These are phyloP conservation scores for Nematostella vectensis DNA, from an alignment of 92 coral and sea anemone genomes.

Conservation along the genomic window DNA sequence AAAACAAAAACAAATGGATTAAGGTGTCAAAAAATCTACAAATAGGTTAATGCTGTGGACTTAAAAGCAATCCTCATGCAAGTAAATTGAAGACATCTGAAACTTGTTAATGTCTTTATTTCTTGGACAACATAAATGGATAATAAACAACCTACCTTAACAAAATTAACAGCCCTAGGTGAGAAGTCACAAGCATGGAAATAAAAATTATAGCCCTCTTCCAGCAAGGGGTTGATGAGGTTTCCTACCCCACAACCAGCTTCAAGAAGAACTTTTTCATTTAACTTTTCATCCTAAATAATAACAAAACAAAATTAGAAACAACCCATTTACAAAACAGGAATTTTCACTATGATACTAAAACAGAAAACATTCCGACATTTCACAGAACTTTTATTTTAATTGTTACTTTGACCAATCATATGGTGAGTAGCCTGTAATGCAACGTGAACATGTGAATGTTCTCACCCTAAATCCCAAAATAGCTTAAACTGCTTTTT, in stretches of 20 bases:
- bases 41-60: too few species aligned
- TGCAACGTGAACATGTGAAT: too few species aligned
- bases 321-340: not conserved
- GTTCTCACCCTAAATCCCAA: too few species aligned
- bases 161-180: constrained; percentile 86
- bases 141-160: constrained; percentile 62
- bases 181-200: constrained; percentile 98
- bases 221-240: constrained; percentile 77
- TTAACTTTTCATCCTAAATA: constrained; percentile 35
- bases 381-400: not conserved
- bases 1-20: too few species aligned
- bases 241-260: constrained; percentile 99
- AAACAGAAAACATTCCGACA: not conserved
- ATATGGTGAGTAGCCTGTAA: too few species aligned
- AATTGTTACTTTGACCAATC: too few species aligned
- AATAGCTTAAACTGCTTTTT: too few species aligned
- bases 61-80: too few species aligned
- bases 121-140: too few species aligned
- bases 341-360: not conserved
- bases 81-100: too few species aligned
- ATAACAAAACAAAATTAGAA: not conserved
- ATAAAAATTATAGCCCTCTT: constrained; percentile 70
- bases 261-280: constrained; percentile 56
- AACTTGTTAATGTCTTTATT: too few species aligned
- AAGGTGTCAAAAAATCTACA: too few species aligned